Evolutionary conservation across 1,140 invertebrate species (phyloP), one percentile per base, ranked within the genome.

Genomic region (Agrypnia vestita): DNA sequence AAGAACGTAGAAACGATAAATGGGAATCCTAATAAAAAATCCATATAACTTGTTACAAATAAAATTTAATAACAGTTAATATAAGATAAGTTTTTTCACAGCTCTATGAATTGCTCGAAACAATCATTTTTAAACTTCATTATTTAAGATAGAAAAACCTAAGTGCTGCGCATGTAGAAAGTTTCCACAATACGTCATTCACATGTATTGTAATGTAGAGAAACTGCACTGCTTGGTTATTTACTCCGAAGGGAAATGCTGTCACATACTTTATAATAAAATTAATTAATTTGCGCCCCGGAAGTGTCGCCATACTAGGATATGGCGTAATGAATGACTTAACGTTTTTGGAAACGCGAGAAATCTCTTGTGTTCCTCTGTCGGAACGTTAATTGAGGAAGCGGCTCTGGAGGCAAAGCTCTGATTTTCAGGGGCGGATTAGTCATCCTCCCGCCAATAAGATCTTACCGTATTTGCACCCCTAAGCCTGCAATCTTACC

Each of bases 201-300:
- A 25, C 9, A 51, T 53, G 6, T 35, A 21, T 47, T 71, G 67
- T 51, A 46, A 71, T 19, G 67, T 11, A 71, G 49, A 25, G 49
- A 47, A 11, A 71, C 46, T 71, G 62, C 62, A 67, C 1, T 51
- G 46, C 46, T 3, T 25, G n/a, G 17, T 17, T 49, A 71, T 71
- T 47, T 51, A n/a, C 17, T 49, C 46, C 67, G 46, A 15, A 17
- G 67, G 15, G 47, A 25, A 11, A n/a, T 19, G 49, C 12, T 17
- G n/a, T 47, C 51, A 15, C 51, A 10, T 71, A 71, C 46, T 71
- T 71, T 71, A 71, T 71, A 51, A 71, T 71, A 71, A 71, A 71
- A 71, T 71, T 71, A 71, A 71, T 71, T 71, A 71, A 71, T 71
- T 51, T 25, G 4, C 67, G 67, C 67, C 67, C 67, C 19, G 67